A percentile compares a stretch with the other conserved stretches of the same genome.
phyloP scores from a whole-genome alignment of 1,140 invertebrate genomes.

The Ceratina australensis region DNA sequence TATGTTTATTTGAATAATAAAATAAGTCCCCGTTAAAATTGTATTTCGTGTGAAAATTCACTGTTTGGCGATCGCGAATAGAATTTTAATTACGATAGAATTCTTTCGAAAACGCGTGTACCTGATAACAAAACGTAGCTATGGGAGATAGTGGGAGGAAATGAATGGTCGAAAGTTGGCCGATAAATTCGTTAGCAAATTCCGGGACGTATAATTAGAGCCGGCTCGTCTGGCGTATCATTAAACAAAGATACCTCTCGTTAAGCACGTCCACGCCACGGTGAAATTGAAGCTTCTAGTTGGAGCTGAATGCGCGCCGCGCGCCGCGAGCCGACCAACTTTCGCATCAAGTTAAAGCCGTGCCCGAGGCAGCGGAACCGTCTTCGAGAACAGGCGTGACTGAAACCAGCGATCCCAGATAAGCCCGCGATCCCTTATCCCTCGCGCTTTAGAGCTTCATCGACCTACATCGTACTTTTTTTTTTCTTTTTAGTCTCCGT shows the following conservation, averaged over 20 bases:
- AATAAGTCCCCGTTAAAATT: too few relatives aligned
- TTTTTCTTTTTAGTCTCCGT: background rate
- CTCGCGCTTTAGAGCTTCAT: conserved; percentile 8
- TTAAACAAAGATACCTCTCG: conserved; percentile 50
- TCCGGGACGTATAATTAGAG: conserved; percentile 28
- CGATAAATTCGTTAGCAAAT: conserved; percentile 45
- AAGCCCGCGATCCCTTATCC: conserved; percentile 24
- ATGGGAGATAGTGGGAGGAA: too few relatives aligned
- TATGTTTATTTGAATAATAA: too few relatives aligned
- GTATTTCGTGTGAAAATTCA: too few relatives aligned
- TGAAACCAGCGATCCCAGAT: conserved; percentile 34
- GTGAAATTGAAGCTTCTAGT: conserved; percentile 44
- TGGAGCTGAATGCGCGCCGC: conserved; percentile 4
- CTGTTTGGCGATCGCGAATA: too few relatives aligned
- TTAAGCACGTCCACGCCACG: conserved; percentile 46
- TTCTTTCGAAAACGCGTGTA: too few relatives aligned
- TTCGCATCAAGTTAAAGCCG: conserved; percentile 42
- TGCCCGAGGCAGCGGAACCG: conserved; percentile 27
- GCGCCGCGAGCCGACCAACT: conserved; percentile 18
- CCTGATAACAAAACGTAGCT: too few relatives aligned
- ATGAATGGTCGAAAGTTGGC: conserved; percentile 18
- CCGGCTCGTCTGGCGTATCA: conserved; percentile 39
- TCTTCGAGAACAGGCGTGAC: conserved; percentile 41
- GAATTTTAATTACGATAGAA: too few relatives aligned
- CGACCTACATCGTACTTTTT: background rate